Base-by-base conservation (phyloP, 2,797 vertebrate species). In the Lithobates pipiens region DNA sequence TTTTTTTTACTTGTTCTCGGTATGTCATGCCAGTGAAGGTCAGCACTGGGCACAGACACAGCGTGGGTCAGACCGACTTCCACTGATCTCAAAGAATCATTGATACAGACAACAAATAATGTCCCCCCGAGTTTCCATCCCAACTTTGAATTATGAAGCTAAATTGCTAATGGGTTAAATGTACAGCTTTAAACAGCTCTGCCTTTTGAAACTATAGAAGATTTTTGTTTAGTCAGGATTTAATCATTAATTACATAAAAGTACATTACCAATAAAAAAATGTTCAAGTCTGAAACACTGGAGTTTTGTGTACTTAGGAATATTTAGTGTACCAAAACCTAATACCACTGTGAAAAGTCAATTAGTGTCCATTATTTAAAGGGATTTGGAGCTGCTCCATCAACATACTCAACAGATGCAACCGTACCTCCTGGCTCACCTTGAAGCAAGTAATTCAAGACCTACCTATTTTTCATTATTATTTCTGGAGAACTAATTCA, bases 301-400 rank as follows among this genome's bases (percentile, higher is more conserved):
- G 10, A 68, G 25, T 27, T 68, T 8, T 44, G 54, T 44, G 39
- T 11, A 39, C 50, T 78, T 46, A 61, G 54, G 10, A 61, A 7
- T 23, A 61, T 23, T 23, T 23, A 44, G 25, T 23, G n/a, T n/a
- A 80, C 39, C 42, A 75, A 85, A 61, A 85, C 77, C 74, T 68
- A 75, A 85, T 80, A 80, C 42, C 5, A 68, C 57, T 68, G 83
- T 34, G 42, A 75, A 54, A 85, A 68, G 71, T 85, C 84, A 79
- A 85, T 85, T 79, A 79, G 57, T 85, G 54, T 79, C 68, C 44
- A 67, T 80, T 85, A 85, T 80, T 85, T 80, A 85, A 75, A 50
- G 44, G 84, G 67, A 39, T 75, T 75, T 85, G 84, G 84, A 80
- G 15, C 77, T 25, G 70, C 67, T 57, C 77, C 84, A 80, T 75